Base-by-base conservation (phyloP, 2,113 vertebrate genomes). In the Sitta europaea region DNA sequence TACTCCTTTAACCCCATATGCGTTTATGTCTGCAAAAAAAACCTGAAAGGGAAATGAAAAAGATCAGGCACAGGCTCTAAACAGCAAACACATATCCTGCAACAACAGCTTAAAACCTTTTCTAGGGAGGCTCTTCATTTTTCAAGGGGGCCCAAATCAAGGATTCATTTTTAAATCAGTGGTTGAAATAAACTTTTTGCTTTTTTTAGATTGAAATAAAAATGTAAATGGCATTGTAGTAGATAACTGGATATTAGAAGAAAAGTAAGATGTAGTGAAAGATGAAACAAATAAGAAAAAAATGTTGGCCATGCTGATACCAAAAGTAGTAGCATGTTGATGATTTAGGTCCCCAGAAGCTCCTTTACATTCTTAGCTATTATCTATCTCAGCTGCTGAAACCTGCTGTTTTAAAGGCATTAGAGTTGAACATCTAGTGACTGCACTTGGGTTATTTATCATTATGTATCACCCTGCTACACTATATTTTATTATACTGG, bases 391-490 rank as follows among this genome's bases (percentile, higher is more conserved):
- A 97, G 98, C 97, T 98, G 98, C 97, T 40, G 97, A 92, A 97
- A 98, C 98, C 98, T 95, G 97, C 98, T 98, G 98, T 97, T 98
- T 97, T 97, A 97, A 96, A 98, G 97, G 97, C 97, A 95, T 97
- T 96, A 97, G 92, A 97, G 93, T 92, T 91, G 96, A 97, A 94
- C 97, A 96, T 97, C 98, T 95, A 93, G 65, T 68, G 92, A 97
- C 81, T 97, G 98, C 98, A 98, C 98, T 98, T 98, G 98, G 98
- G 98, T 98, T 98, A 98, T 98, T 98, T 98, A 98, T 98, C 98
- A 98, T 98, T 98, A 98, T 98, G 97, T 97, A 96, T 97, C 97
- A 97, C 96, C 97, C 96, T 22, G 95, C 96, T 88, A 97, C 97
- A 97, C 96, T 97, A 88, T 85, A 97, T 98, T 98, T 98, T 98